Base-by-base conservation (phyloP, 2,888 invertebrate species). In the Lithophane semibrunnea region DNA sequence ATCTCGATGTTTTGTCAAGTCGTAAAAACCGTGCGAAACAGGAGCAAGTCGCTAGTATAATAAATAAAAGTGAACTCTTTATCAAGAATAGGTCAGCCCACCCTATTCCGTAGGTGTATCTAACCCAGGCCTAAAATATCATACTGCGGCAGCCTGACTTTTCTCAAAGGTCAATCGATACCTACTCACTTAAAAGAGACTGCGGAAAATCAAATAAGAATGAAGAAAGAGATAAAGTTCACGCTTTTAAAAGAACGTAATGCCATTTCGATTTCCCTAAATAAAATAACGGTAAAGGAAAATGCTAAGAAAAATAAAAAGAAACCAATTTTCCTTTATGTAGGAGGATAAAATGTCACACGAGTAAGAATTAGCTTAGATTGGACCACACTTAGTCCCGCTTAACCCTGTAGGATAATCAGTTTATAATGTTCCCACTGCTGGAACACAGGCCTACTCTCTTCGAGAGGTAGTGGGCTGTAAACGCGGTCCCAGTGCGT, bases 91-190 rank as follows among this genome's bases (percentile, higher is more conserved):
- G 82, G 67, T 68, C 76, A 75, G 24, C 60, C 52, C 65, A 10
- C 76, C 76, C 82, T 49, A 58, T 76, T 75, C 52, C 16, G 64
- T n/a, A 54, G 52, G 52, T 64, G 18, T 75, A 56, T 10, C 37
- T n/a, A 80, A 21, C 76, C n/a, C 37, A 42, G 13, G 67, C 68
- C 67, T 64, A 47, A 82, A 76, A 79, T 79, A 82, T 68, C 21
- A 76, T 47, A 52, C 42, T 64, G 82, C 67, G 77, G 76, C 60
- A 67, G 5, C 65, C 63, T 24, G 63, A 29, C 66, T 60, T 47
- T 9, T 10, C 42, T 37, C 1, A 83, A 80, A 83, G 80, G 83
- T 83, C 80, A 80, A 78, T 66, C 66, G 24, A 77, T 61, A 77
- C 1, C 49, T n/a, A 56, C 37, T 75, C 67, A 63, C 82, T 64